Conservation (phyloP, 2,888 invertebrate species). For the Hybos culiciformis region DNA sequence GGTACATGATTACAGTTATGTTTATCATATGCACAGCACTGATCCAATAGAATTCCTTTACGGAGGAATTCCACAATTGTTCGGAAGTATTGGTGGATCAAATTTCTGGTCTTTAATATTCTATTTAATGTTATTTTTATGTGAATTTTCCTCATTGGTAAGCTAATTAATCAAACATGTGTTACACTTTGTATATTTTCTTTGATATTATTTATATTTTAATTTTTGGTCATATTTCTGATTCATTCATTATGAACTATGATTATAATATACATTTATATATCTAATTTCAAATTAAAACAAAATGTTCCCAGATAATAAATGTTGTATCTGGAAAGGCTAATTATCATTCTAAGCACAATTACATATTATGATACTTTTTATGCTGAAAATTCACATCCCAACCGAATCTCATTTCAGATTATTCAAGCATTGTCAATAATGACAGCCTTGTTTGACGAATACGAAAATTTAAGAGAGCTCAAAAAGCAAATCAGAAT, state of each 20-base stretch:
- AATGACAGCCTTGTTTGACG: slow-evolving; percentile 27
- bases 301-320: too few relatives aligned
- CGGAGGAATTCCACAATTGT: slow-evolving; percentile 56
- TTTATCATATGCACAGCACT: neutral
- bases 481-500: slow-evolving; percentile 19
- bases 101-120: slow-evolving; percentile 64
- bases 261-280: too few relatives aligned
- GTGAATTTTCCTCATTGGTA: slow-evolving; percentile 15
- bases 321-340: too few relatives aligned
- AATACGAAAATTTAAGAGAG: slow-evolving; percentile 23
- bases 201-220: too few relatives aligned
- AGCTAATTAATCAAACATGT: too few relatives aligned
- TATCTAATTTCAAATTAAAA: too few relatives aligned
- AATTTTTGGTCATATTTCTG: too few relatives aligned
- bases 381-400: neutral
- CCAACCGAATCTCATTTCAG: slow-evolving; percentile 5
- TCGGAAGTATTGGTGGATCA: slow-evolving; percentile 52
- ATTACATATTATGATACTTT: neutral
- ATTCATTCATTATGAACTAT: too few relatives aligned
- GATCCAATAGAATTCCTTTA: slow-evolving; percentile 32
- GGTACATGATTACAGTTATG: neutral
- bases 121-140: slow-evolving; percentile 60
- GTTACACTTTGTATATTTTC: too few relatives aligned
- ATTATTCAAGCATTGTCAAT: slow-evolving; percentile 22
- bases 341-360: too few relatives aligned